Conservation (phyloP, 2,888 invertebrate genomes). For the Trichacis sp. region DNA sequence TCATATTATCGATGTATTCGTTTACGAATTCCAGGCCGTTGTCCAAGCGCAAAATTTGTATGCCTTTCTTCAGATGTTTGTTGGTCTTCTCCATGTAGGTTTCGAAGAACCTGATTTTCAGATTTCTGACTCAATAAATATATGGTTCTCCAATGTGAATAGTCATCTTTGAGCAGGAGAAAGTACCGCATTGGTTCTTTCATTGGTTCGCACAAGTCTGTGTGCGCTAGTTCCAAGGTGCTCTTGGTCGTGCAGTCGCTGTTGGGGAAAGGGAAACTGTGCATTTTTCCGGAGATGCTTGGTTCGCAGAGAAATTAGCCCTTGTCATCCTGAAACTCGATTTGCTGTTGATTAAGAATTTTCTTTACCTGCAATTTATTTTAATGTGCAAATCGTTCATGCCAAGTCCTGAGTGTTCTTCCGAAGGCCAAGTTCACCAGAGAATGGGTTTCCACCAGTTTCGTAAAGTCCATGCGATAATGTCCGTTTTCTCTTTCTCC, state of each 20-base stretch:
- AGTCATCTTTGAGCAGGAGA: conserved; percentile 31
- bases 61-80: conserved; percentile 12
- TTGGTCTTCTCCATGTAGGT: conserved; percentile 19
- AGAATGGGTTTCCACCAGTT: background rate
- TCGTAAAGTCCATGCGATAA: background rate
- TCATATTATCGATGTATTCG: no score
- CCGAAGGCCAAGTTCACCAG: background rate
- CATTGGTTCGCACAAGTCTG: conserved; percentile 43
- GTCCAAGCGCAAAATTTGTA: conserved; percentile 26
- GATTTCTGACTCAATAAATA: conserved; percentile 28
- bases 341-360: conserved; percentile 12
- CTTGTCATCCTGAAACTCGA: conserved; percentile 4
- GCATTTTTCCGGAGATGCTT: conserved; percentile 18
- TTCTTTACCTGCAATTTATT: conserved; percentile 28
- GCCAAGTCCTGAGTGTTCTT: conserved; percentile 22
- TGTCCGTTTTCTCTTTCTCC: background rate
- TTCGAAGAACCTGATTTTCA: conserved; percentile 12
- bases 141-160: conserved; percentile 15
- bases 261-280: conserved; percentile 23
- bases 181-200: conserved; percentile 22
- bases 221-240: conserved; percentile 35
- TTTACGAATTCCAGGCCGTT: conserved; percentile 37
- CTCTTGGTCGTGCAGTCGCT: conserved; percentile 18
- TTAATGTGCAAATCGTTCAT: conserved; percentile 30
- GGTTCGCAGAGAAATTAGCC: conserved; percentile 4